phyloP scores from a whole-genome alignment of 1,140 invertebrate genomes.

The Cyclina sinensis region DNA sequence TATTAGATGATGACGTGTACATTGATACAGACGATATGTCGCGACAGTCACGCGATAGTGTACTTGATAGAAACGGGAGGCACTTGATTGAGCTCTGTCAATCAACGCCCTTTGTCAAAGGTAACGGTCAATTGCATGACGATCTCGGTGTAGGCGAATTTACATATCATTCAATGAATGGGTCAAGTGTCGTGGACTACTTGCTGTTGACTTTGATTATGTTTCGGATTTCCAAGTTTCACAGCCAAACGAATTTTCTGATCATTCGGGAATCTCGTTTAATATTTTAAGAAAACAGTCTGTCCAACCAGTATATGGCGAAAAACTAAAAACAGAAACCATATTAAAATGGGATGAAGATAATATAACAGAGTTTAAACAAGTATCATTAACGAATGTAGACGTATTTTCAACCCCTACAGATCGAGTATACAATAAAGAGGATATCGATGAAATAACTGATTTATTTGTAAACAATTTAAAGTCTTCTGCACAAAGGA shows the following conservation, averaged over 20 bases:
- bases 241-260: slow-evolving; percentile 23
- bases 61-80: slow-evolving; percentile 33
- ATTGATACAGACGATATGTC: slow-evolving; percentile 28
- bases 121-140: not conserved
- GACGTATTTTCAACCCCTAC: not conserved
- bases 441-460: not conserved
- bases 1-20: slow-evolving; percentile 26
- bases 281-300: slow-evolving; percentile 1
- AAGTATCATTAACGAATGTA: not conserved
- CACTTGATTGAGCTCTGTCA: slow-evolving; percentile 45
- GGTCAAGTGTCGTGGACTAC: too few relatives aligned
- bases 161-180: slow-evolving; percentile 37
- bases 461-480: not conserved
- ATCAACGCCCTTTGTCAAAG: slow-evolving; percentile 22
- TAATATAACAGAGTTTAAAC: not conserved
- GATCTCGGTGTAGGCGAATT: not conserved
- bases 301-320: not conserved
- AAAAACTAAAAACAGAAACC: not conserved
- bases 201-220: not conserved
- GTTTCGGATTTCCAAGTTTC: not conserved
- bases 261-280: slow-evolving; percentile 21
- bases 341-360: not conserved
- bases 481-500: not conserved
- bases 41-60: not conserved
- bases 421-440: not conserved